phyloP scores from a whole-genome alignment of 2,888 invertebrate species.

The Tineola bisselliella region DNA sequence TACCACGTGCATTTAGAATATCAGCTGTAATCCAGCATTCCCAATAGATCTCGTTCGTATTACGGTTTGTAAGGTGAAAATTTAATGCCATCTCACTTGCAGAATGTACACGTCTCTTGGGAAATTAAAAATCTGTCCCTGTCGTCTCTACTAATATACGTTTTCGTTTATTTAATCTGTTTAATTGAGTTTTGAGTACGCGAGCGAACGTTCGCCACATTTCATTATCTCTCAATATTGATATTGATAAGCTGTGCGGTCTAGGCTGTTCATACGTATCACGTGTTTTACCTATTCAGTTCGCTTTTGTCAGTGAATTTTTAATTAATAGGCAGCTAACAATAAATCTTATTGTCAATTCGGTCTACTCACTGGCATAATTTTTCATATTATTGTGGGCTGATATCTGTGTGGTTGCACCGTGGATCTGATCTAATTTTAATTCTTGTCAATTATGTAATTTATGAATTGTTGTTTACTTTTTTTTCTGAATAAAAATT shows the following conservation, averaged over 20 bases:
- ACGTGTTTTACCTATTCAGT: background rate
- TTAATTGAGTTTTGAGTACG: slow-evolving; percentile 6
- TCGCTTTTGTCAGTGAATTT: background rate
- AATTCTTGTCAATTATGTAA: too few relatives aligned
- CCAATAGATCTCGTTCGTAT: background rate
- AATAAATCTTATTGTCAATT: too few relatives aligned
- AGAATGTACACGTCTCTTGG: slow-evolving; percentile 20
- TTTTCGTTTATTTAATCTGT: slow-evolving; percentile 12
- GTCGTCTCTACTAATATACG: slow-evolving; percentile 6
- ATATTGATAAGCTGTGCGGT: background rate
- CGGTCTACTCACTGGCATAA: too few relatives aligned
- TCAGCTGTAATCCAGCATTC: background rate
- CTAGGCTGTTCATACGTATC: background rate
- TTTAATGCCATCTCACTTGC: slow-evolving; percentile 19
- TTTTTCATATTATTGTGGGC: too few relatives aligned
- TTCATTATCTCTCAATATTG: background rate
- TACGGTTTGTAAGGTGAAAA: slow-evolving; percentile 23
- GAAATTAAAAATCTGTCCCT: slow-evolving; percentile 28
- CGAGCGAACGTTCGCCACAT: slow-evolving; percentile 4
- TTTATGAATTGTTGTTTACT: too few relatives aligned
- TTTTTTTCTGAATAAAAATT: too few relatives aligned
- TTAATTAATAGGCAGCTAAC: background rate
- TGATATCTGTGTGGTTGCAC: too few relatives aligned
- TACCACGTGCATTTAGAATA: background rate
- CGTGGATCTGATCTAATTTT: too few relatives aligned